A percentile compares a stretch with the other conserved stretches of the same genome.
Conservation (phyloP, 2,113 vertebrate genomes). For the Anhinga anhinga region DNA sequence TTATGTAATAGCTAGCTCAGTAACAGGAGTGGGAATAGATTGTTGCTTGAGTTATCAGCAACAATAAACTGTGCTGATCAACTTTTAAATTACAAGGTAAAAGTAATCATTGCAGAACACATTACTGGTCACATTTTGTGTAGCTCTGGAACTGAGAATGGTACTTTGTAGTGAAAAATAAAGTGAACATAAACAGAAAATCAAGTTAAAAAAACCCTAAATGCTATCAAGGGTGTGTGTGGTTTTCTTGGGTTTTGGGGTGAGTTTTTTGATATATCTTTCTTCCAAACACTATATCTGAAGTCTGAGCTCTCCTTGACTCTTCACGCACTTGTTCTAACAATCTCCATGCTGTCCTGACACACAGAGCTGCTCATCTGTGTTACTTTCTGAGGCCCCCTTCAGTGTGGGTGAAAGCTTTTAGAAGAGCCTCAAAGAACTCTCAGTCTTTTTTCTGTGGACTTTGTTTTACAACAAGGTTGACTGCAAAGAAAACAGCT, state of each 20-base stretch:
- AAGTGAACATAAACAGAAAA: not conserved
- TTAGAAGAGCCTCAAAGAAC: not conserved
- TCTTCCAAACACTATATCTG: not conserved
- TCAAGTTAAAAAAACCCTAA: not conserved
- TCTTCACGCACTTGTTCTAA: not conserved
- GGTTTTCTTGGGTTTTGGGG: not conserved
- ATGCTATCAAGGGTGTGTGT: not conserved
- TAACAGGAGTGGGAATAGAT: not conserved
- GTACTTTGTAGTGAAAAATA: not conserved
- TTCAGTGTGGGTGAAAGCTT: not conserved
- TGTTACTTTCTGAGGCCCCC: not conserved
- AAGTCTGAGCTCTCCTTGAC: not conserved
- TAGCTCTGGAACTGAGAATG: not conserved
- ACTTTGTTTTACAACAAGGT: not conserved
- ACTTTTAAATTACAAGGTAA: not conserved
- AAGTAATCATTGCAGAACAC: not conserved
- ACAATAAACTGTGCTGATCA: not conserved
- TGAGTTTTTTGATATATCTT: not conserved
- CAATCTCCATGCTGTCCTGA: not conserved
- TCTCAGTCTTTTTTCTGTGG: not conserved
- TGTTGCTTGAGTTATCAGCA: not conserved
- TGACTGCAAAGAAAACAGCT: not conserved
- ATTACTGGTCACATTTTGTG: not conserved
- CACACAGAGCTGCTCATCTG: not conserved
- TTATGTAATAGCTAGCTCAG: not conserved